These are phyloP conservation scores for Orchesella flavescens DNA, from an alignment of 2,888 invertebrate genomes.

Conservation along the genomic window DNA sequence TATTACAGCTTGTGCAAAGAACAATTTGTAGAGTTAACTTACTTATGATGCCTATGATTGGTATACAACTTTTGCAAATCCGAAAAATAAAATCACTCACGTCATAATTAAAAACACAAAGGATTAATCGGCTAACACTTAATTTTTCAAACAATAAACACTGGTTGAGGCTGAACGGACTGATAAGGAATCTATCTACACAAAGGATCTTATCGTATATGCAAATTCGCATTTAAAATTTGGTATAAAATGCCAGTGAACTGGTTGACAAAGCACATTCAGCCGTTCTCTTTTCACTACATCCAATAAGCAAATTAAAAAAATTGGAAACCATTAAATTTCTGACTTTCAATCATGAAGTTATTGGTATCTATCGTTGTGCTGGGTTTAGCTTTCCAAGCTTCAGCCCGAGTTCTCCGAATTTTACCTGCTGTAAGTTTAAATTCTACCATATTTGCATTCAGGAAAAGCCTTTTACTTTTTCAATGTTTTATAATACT, in stretches of 20 bases:
- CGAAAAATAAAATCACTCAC: not conserved
- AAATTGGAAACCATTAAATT: slow-evolving; percentile 11
- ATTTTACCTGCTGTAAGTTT: not conserved
- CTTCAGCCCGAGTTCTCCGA: slow-evolving; percentile 27
- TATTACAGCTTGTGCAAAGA: no score
- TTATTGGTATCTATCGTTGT: slow-evolving; percentile 36
- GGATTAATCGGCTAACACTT: not conserved
- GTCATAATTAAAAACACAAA: not conserved
- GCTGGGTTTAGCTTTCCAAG: slow-evolving; percentile 41
- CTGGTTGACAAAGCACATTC: not conserved
- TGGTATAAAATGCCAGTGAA: slow-evolving; percentile 32
- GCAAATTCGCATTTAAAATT: no score
- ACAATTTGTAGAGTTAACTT: no score
- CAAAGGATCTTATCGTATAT: no score
- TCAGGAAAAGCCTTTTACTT: not conserved
- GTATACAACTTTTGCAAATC: no score
- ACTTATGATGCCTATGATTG: no score
- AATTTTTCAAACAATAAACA: not conserved
- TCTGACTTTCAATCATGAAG: slow-evolving; percentile 44
- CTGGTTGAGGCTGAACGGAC: not conserved
- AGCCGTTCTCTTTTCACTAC: not conserved
- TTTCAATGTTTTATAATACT: not conserved
- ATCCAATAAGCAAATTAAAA: not conserved
- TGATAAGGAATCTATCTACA: not conserved
- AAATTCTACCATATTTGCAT: not conserved